Evolutionary conservation across 2,113 vertebrate genomes (phyloP).

Genomic region (Anser brachyrhynchus): DNA sequence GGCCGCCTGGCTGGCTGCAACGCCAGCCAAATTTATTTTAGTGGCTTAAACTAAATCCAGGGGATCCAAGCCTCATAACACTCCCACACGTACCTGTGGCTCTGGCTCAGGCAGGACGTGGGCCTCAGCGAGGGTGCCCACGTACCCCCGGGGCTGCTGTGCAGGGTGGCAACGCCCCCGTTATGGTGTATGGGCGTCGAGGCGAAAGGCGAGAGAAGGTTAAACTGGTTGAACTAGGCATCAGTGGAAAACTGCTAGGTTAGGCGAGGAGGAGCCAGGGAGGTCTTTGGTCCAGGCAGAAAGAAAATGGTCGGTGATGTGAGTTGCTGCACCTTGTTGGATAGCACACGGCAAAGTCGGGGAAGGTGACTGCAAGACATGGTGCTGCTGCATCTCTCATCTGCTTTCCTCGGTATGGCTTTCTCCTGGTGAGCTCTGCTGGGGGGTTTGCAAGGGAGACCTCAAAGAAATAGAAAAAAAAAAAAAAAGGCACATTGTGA

Average conservation of each 20-base stretch:
- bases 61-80: fast-evolving
- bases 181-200: too few relatives aligned
- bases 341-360: fast-evolving
- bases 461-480: not conserved
- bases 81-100: fast-evolving
- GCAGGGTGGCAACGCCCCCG: too few relatives aligned
- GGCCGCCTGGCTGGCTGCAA: too few relatives aligned
- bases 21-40: too few relatives aligned
- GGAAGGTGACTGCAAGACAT: fast-evolving
- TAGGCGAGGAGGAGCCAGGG: too few relatives aligned
- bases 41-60: not conserved
- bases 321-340: fast-evolving
- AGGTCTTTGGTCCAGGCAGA: not conserved
- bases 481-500: too few relatives aligned
- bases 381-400: not conserved
- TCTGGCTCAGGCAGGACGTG: not conserved
- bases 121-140: not conserved
- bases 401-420: not conserved
- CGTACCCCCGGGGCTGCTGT: too few relatives aligned
- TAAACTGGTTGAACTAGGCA: too few relatives aligned
- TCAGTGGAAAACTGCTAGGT: too few relatives aligned
- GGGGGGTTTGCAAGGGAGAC: not conserved
- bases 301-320: fast-evolving
- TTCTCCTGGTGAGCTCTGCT: not conserved
- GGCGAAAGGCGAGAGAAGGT: too few relatives aligned